phyloP scores from a whole-genome alignment of 2,113 vertebrate species.

The Sprattus sprattus region DNA sequence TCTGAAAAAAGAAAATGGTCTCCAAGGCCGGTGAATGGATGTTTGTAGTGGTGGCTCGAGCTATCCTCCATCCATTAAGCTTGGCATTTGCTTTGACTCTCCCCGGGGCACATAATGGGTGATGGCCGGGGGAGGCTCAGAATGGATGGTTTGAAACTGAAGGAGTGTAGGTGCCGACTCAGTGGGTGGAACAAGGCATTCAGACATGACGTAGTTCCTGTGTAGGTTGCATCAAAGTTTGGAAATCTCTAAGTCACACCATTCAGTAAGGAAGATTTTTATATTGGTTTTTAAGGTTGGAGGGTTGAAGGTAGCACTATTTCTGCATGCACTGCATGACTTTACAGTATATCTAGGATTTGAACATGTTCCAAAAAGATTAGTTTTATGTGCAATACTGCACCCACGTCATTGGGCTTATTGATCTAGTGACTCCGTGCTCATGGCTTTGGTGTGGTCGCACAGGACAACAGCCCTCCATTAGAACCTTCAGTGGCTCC shows the following conservation, averaged over 20 bases:
- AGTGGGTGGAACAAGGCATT: background rate
- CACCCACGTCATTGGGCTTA: background rate
- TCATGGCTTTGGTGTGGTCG: conserved; percentile 44
- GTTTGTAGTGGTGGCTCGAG: conserved; percentile 42
- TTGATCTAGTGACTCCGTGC: conserved; percentile 12
- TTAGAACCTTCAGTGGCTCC: conserved; percentile 56
- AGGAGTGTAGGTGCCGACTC: background rate
- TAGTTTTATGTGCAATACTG: conserved; percentile 6
- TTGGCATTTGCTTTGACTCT: conserved; percentile 56
- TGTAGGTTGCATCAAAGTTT: background rate
- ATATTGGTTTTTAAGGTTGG: background rate
- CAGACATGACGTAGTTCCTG: background rate
- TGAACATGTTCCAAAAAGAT: background rate
- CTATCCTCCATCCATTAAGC: conserved; percentile 30
- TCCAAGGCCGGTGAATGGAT: conserved; percentile 22
- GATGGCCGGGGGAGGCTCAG: background rate
- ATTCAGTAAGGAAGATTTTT: background rate
- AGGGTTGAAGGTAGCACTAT: background rate
- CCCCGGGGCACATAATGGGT: conserved; percentile 53
- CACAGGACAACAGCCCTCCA: conserved; percentile 57
- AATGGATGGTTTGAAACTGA: background rate
- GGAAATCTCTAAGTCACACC: no score
- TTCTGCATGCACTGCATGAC: background rate
- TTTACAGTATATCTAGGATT: background rate
- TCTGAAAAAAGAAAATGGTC: background rate